Evolutionary conservation across 2,888 invertebrate genomes (phyloP).

Genomic region (Thalpophila matura): DNA sequence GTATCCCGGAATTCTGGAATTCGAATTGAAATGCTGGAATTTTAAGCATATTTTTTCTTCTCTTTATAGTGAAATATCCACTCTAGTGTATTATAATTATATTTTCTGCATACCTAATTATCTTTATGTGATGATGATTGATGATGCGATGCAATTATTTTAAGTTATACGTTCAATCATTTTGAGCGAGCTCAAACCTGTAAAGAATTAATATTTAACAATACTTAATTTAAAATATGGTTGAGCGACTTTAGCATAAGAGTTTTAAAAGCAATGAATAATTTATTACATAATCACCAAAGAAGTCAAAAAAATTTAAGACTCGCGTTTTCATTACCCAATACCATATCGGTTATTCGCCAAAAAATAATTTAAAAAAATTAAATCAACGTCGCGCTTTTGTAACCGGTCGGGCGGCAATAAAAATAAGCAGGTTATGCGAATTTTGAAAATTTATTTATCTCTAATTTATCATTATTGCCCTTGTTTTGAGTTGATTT

Average conservation of each 20-base stretch:
- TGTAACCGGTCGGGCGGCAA: conserved; percentile 21
- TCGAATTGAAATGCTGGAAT: neutral
- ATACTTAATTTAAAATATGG: no score
- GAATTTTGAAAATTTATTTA: neutral
- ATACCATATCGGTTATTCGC: neutral
- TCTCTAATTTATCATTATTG: neutral
- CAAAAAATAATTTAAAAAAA: neutral
- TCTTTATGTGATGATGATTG: no score
- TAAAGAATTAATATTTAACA: no score
- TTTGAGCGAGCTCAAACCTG: no score
- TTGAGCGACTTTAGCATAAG: no score
- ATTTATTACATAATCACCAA: neutral
- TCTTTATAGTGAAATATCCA: neutral
- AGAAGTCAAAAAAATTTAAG: neutral
- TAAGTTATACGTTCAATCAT: no score
- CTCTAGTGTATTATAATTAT: neutral
- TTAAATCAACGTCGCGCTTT: neutral
- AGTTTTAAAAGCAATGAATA: no score
- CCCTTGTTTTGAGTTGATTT: neutral
- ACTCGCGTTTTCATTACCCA: neutral
- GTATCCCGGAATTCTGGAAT: neutral
- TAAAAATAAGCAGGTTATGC: neutral
- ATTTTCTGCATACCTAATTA: neutral
- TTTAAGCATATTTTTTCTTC: neutral
- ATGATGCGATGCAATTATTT: no score